phyloP scores from a whole-genome alignment of 2,797 vertebrate genomes.

The Sebastes cheni region DNA sequence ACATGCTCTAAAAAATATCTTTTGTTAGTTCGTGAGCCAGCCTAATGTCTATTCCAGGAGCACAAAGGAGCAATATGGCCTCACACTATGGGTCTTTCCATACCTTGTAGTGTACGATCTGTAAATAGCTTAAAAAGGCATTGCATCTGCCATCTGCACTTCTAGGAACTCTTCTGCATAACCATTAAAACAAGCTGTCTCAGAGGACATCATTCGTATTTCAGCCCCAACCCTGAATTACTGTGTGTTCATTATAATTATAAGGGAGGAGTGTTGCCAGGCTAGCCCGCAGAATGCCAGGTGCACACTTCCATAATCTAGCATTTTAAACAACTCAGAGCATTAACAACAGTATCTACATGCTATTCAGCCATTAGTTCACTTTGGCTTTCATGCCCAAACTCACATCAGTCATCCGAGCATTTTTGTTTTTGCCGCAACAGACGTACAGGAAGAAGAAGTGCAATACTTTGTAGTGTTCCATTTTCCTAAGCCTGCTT shows the following conservation, averaged over 20 bases:
- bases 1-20: slow-evolving; percentile 34
- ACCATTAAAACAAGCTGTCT: slow-evolving; percentile 86
- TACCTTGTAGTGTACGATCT: slow-evolving; percentile 78
- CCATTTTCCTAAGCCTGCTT: slow-evolving; percentile 84
- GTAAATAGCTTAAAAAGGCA: slow-evolving; percentile 84
- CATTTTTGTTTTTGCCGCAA: slow-evolving; percentile 63
- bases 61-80: slow-evolving; percentile 69
- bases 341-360: slow-evolving; percentile 76
- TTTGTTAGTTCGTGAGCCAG: slow-evolving; percentile 42
- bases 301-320: slow-evolving; percentile 82
- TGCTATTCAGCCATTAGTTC: slow-evolving; percentile 77
- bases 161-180: slow-evolving; percentile 84
- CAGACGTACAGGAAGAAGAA: slow-evolving; percentile 68
- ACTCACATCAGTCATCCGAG: slow-evolving; percentile 67
- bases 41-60: slow-evolving; percentile 55
- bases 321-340: slow-evolving; percentile 78
- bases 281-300: slow-evolving; percentile 78
- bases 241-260: slow-evolving; percentile 85
- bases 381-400: slow-evolving; percentile 66
- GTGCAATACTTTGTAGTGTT: slow-evolving; percentile 81
- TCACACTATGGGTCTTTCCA: slow-evolving; percentile 69
- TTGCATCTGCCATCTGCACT: slow-evolving; percentile 84
- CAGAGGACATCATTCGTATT: slow-evolving; percentile 84
- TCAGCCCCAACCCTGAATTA: slow-evolving; percentile 84
- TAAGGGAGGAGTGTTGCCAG: slow-evolving; percentile 84